phyloP scores from a whole-genome alignment of 1,140 invertebrate genomes.

The Drosophila murphyi region DNA sequence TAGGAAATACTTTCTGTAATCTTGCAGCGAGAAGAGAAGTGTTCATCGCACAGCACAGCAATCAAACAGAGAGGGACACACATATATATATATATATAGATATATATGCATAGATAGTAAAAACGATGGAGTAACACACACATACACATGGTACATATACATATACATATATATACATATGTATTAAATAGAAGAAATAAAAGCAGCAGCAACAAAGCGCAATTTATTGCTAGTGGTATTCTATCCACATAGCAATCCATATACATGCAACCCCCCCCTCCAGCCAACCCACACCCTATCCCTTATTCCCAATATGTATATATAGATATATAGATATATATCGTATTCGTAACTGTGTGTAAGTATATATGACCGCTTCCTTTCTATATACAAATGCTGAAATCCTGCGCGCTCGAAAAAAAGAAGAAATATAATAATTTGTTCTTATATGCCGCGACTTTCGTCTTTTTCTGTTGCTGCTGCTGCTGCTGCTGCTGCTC shows the following conservation, averaged over 20 bases:
- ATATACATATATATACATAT: background rate
- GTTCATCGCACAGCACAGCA: background rate
- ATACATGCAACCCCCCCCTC: background rate
- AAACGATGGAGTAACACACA: background rate
- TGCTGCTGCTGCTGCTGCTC: slow-evolving; percentile 59
- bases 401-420: slow-evolving; percentile 75
- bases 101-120: slow-evolving; percentile 1
- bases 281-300: background rate
- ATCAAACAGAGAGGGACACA: background rate
- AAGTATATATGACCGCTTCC: slow-evolving; percentile 19
- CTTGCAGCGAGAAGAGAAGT: background rate
- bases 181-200: slow-evolving; percentile 27
- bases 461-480: slow-evolving; percentile 40
- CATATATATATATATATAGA: background rate
- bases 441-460: slow-evolving; percentile 76
- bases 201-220: slow-evolving; percentile 44
- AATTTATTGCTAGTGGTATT: slow-evolving; percentile 65
- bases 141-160: background rate
- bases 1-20: slow-evolving; percentile 1
- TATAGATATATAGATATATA: too few species aligned
- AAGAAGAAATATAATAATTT: slow-evolving; percentile 59
- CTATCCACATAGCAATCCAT: slow-evolving; percentile 30
- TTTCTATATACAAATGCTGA: slow-evolving; percentile 68
- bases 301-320: background rate
- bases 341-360: slow-evolving; percentile 16